phyloP scores from a whole-genome alignment of 2,113 vertebrate species.

The Diglossa brunneiventris region DNA sequence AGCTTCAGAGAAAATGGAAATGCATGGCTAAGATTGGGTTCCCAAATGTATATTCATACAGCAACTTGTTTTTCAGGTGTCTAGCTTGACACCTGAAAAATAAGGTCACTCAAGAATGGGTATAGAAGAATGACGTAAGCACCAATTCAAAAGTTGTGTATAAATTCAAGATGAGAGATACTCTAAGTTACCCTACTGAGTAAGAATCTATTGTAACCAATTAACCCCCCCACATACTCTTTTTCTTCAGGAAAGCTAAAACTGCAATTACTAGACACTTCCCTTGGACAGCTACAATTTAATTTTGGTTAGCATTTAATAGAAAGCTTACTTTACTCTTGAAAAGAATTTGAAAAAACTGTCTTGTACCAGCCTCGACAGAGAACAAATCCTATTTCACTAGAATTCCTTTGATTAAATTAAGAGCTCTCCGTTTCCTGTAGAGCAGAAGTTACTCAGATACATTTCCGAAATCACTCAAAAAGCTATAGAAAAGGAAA shows the following conservation, averaged over 20 bases:
- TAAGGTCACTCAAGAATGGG: not conserved
- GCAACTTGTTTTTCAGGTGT: not conserved
- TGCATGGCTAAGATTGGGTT: not conserved
- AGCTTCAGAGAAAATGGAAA: not conserved
- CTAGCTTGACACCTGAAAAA: not conserved
- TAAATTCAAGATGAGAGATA: not conserved
- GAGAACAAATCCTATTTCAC: not conserved
- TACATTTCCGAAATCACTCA: not conserved
- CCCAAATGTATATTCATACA: not conserved
- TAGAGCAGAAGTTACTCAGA: not conserved
- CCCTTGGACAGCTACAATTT: not conserved
- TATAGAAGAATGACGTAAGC: not conserved
- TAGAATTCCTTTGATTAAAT: not conserved
- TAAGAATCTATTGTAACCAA: not conserved
- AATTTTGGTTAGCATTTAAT: not conserved
- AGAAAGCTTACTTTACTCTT: not conserved
- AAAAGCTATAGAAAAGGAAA: not conserved
- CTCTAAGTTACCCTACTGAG: not conserved
- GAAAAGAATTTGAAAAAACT: not conserved
- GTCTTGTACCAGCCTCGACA: not conserved
- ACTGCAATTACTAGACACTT: not conserved
- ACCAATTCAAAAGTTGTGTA: not conserved
- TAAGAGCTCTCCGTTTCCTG: not conserved
- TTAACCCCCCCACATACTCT: rapidly evolving
- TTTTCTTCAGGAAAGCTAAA: not conserved